phyloP scores from a whole-genome alignment of 2,888 invertebrate species.

The Platypus cylindrus region DNA sequence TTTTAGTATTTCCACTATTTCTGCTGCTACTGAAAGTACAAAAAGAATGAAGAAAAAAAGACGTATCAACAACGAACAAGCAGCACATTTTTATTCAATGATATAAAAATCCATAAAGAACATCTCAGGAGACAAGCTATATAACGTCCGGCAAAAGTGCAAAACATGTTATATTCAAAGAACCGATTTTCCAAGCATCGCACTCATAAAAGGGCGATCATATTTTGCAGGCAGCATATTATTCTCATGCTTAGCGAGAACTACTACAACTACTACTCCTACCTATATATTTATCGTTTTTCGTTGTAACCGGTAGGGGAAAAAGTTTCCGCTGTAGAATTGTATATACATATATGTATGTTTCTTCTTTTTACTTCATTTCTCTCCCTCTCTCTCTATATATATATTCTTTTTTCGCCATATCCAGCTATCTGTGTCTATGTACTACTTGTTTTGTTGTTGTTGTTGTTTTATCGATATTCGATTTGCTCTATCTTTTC shows the following conservation, averaged over 20 bases:
- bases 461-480: slow-evolving; percentile 17
- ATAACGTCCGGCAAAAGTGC: slow-evolving; percentile 7
- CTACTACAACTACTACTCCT: no score
- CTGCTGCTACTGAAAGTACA: no score
- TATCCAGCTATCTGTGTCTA: no score
- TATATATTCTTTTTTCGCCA: no score
- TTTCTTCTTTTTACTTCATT: no score
- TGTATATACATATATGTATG: no score
- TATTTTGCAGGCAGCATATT: slow-evolving; percentile 15
- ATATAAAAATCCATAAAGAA: no score
- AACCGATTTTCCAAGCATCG: slow-evolving; percentile 13
- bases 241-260: slow-evolving; percentile 16
- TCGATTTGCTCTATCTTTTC: slow-evolving; percentile 15
- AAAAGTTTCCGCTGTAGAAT: slow-evolving; percentile 16
- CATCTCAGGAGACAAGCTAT: slow-evolving; percentile 5
- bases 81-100: no score
- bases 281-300: slow-evolving; percentile 16
- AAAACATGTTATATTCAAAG: slow-evolving; percentile 8
- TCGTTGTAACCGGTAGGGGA: slow-evolving; percentile 10
- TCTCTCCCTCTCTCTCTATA: no score
- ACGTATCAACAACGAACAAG: no score
- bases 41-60: no score
- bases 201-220: slow-evolving; percentile 14
- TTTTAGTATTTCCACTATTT: no score
- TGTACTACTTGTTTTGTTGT: slow-evolving; percentile 13